Evolutionary conservation across 2,888 invertebrate genomes (phyloP).

Genomic region (Sericinus montela): DNA sequence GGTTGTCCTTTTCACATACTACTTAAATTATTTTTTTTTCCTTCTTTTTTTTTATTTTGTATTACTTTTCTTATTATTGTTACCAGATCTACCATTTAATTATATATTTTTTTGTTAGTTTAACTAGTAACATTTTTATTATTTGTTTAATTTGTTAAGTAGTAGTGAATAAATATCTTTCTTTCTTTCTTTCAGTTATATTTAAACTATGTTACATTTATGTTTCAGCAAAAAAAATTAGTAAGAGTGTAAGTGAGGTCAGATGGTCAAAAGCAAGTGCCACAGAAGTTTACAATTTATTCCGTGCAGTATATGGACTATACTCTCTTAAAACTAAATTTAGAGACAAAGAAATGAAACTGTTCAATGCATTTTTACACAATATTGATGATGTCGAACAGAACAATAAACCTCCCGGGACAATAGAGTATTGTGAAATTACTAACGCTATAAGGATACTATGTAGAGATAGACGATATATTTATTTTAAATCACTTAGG

Average conservation of each 20-base stretch:
- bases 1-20: too few species aligned
- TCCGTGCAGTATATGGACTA: slow-evolving; percentile 83
- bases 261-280: slow-evolving; percentile 84
- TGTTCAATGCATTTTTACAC: slow-evolving; percentile 76
- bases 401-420: slow-evolving; percentile 69
- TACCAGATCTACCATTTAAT: too few species aligned
- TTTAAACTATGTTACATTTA: neutral
- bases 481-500: slow-evolving; percentile 82
- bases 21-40: too few species aligned
- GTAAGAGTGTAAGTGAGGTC: slow-evolving; percentile 79
- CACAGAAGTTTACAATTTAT: slow-evolving; percentile 82
- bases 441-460: slow-evolving; percentile 80
- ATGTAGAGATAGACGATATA: slow-evolving; percentile 82
- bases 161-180: too few species aligned
- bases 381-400: slow-evolving; percentile 33
- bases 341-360: slow-evolving; percentile 79
- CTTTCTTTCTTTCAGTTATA: too few species aligned
- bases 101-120: too few species aligned
- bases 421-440: slow-evolving; percentile 78
- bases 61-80: neutral
- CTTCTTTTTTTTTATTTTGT: neutral
- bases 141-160: too few species aligned
- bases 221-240: slow-evolving; percentile 86
- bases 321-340: slow-evolving; percentile 82
- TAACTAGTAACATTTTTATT: too few species aligned